A percentile compares a stretch with the other conserved stretches of the same genome.
These are phyloP conservation scores for Scleropages formosus DNA, from an alignment of 2,797 vertebrate species.

Conservation along the genomic window DNA sequence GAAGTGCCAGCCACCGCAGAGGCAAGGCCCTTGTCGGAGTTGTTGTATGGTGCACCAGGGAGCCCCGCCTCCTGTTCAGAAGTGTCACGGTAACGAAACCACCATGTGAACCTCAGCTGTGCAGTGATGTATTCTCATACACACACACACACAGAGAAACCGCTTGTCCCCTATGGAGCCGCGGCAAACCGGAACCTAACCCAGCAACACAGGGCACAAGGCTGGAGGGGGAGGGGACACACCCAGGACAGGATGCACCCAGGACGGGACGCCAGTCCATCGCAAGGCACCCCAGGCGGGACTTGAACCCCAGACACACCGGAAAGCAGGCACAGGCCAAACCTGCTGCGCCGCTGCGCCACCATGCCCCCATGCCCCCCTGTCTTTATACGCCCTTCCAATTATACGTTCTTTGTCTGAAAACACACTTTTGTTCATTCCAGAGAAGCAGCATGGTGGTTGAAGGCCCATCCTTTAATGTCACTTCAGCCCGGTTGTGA, in stretches of 20 bases:
- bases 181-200: too few relatives aligned
- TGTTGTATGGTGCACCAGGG: slow-evolving; percentile 20
- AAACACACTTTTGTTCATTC: background rate
- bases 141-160: too few relatives aligned
- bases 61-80: background rate
- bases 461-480: background rate
- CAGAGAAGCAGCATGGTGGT: background rate
- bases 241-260: too few relatives aligned
- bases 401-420: background rate
- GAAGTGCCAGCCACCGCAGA: slow-evolving; percentile 14
- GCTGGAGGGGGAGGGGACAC: too few relatives aligned
- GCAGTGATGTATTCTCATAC: background rate
- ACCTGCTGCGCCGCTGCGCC: too few relatives aligned
- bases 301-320: too few relatives aligned
- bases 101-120: background rate
- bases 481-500: background rate
- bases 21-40: slow-evolving; percentile 19
- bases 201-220: too few relatives aligned
- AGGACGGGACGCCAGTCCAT: too few relatives aligned
- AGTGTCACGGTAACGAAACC: slow-evolving; percentile 5
- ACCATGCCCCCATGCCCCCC: too few relatives aligned
- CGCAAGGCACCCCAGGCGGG: too few relatives aligned
- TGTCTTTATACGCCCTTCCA: background rate
- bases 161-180: too few relatives aligned
- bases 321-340: too few relatives aligned